These are phyloP conservation scores for Phaethon lepturus DNA, from an alignment of 2,113 vertebrate species.

Conservation along the genomic window DNA sequence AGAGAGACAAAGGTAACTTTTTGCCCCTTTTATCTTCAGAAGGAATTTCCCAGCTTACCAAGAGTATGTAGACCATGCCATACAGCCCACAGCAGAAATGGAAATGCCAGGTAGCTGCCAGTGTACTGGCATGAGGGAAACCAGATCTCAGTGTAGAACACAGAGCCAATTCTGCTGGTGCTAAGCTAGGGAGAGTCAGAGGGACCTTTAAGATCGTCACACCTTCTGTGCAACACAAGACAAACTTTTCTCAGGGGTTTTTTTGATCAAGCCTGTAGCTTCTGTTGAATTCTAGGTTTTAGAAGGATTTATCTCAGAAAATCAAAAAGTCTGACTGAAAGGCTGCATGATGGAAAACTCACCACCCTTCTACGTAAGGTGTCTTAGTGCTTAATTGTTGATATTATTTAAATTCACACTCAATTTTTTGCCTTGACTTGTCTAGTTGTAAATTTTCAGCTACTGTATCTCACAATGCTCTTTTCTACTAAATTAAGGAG, in stretches of 20 bases:
- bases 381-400: not conserved
- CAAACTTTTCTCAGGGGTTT: not conserved
- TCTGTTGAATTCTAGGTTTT: not conserved
- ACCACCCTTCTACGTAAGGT: not conserved
- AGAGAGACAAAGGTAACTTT: not conserved
- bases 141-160: not conserved
- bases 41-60: not conserved
- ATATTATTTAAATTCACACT: not conserved
- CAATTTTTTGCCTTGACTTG: not conserved
- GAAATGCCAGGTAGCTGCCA: not conserved
- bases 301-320: not conserved
- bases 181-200: not conserved
- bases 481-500: not conserved
- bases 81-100: not conserved
- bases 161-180: not conserved
- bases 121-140: not conserved
- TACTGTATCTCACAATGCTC: not conserved
- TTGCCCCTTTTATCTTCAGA: not conserved
- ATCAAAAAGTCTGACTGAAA: not conserved
- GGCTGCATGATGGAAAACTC: not conserved
- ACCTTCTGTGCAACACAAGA: not conserved
- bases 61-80: not conserved
- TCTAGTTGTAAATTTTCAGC: not conserved
- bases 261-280: not conserved
- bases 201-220: not conserved